Percentiles rank a stretch among this genome's conserved stretches.
These are phyloP conservation scores for Drosophila quinaria DNA, from an alignment of 2,888 invertebrate species.

Conservation along the genomic window DNA sequence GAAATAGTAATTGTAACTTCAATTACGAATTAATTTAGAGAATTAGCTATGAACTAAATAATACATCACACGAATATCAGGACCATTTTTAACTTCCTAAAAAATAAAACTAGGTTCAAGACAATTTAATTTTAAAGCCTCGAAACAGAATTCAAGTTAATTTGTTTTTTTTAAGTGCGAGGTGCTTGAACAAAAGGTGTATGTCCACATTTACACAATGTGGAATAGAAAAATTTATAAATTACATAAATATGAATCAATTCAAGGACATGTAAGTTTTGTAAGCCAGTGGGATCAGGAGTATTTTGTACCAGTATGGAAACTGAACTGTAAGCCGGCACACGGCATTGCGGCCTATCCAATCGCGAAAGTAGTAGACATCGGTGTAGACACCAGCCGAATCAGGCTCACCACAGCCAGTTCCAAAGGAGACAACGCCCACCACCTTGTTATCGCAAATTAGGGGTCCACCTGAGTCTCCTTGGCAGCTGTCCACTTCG, in stretches of 20 bases:
- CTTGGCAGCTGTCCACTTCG: slow-evolving; percentile 68
- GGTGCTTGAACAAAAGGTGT: neutral
- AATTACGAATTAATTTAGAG: neutral
- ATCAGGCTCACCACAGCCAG: slow-evolving; percentile 51
- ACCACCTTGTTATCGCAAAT: slow-evolving; percentile 48
- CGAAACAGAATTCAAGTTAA: too few species aligned
- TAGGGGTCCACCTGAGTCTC: slow-evolving; percentile 77
- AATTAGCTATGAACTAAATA: neutral
- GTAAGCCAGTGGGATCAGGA: neutral
- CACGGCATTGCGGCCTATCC: slow-evolving; percentile 52
- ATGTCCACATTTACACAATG: neutral
- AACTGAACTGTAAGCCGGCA: neutral
- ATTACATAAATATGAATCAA: neutral
- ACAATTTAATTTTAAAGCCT: too few species aligned
- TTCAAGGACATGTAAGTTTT: neutral
- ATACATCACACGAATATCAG: too few species aligned
- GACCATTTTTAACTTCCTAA: too few species aligned
- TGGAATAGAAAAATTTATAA: neutral
- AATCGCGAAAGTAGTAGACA: slow-evolving; percentile 49
- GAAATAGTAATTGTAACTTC: neutral
- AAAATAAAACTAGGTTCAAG: too few species aligned
- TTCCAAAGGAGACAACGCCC: slow-evolving; percentile 74
- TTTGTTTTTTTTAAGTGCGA: too few species aligned
- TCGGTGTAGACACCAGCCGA: slow-evolving; percentile 64
- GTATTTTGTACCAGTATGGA: neutral